Evolutionary conservation across 1,140 invertebrate species (phyloP).

Genomic region (Drosophila arizonae): DNA sequence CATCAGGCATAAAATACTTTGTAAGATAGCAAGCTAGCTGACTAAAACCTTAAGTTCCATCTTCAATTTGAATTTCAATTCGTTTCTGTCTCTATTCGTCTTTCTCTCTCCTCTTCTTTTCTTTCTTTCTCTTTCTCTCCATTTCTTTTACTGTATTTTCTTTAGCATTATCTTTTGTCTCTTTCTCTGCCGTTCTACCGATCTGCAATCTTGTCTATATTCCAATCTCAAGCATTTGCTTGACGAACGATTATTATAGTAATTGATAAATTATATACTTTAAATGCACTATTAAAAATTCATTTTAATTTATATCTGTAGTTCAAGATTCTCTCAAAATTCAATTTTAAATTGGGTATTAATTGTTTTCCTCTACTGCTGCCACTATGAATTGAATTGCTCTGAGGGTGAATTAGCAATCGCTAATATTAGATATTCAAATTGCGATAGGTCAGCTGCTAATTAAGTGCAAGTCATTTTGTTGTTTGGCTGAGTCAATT

Average conservation of each 20-base stretch:
- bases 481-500: slow-evolving; percentile 8
- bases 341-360: not conserved
- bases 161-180: not conserved
- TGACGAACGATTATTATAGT: not conserved
- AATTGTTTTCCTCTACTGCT: not conserved
- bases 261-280: too few relatives aligned
- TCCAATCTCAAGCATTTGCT: not conserved
- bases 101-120: too few relatives aligned
- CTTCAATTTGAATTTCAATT: not conserved
- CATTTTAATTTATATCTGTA: too few relatives aligned
- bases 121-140: not conserved
- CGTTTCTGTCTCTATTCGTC: not conserved
- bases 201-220: too few relatives aligned
- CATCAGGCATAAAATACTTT: too few relatives aligned
- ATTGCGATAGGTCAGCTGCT: slow-evolving; percentile 8
- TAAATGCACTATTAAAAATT: too few relatives aligned
- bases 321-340: too few relatives aligned
- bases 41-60: too few relatives aligned
- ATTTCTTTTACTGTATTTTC: too few relatives aligned
- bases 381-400: not conserved
- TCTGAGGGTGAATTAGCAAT: not conserved
- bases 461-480: slow-evolving; percentile 39
- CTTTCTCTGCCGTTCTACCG: not conserved
- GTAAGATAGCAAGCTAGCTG: too few relatives aligned
- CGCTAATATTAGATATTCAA: slow-evolving; percentile 8